Evolutionary conservation across 2,113 vertebrate genomes (phyloP).

Genomic region (Synodontis membranacea): DNA sequence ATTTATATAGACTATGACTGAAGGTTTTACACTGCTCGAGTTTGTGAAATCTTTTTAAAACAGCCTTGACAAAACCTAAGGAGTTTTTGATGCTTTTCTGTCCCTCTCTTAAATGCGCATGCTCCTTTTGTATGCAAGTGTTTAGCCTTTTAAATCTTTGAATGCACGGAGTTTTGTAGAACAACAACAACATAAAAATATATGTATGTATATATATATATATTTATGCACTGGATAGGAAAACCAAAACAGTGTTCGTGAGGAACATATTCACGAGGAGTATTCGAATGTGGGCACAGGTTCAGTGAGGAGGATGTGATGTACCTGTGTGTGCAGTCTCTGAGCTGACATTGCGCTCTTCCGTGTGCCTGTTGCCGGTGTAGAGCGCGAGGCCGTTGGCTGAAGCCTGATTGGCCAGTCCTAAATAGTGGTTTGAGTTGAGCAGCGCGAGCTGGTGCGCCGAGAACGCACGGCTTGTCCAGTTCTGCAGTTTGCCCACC

Average conservation of each 20-base stretch:
- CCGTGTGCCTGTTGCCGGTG: slow-evolving; percentile 72
- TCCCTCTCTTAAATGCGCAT: neutral
- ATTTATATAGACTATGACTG: neutral
- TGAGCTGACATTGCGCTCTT: slow-evolving; percentile 80
- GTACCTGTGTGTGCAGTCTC: slow-evolving; percentile 88
- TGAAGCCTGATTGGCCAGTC: slow-evolving; percentile 80
- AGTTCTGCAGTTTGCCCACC: slow-evolving; percentile 90
- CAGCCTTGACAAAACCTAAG: slow-evolving; percentile 1
- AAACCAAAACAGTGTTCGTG: slow-evolving; percentile 40
- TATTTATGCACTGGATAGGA: slow-evolving; percentile 3
- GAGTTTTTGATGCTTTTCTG: neutral
- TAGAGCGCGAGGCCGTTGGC: slow-evolving; percentile 79
- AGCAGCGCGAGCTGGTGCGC: slow-evolving; percentile 88
- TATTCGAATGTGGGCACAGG: slow-evolving; percentile 49
- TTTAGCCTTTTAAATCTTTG: slow-evolving; percentile 16
- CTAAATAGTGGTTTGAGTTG: slow-evolving; percentile 89
- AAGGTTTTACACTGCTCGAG: neutral
- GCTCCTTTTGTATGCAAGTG: slow-evolving; percentile 15
- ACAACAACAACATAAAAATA: neutral
- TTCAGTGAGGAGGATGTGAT: slow-evolving; percentile 77
- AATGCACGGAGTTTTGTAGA: slow-evolving; percentile 7
- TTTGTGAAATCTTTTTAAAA: slow-evolving; percentile 8
- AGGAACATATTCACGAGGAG: slow-evolving; percentile 53
- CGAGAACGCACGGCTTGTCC: slow-evolving; percentile 89
- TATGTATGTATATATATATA: neutral